A percentile compares a stretch with the other conserved stretches of the same genome.
Conservation (phyloP, 2,113 vertebrate species). For the Aplodontia rufa region DNA sequence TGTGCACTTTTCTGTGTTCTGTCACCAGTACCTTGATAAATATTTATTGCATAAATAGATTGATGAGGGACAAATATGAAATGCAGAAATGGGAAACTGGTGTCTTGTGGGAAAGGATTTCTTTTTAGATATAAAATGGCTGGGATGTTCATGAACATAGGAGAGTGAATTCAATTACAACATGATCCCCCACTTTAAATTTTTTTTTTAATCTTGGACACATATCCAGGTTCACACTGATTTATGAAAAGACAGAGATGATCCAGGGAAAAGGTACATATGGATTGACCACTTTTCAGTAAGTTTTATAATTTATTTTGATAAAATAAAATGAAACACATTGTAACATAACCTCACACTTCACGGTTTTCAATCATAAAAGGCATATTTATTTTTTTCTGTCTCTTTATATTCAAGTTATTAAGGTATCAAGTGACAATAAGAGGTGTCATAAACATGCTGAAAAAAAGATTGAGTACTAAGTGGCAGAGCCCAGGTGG, state of each 20-base stretch:
- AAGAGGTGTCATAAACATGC: not conserved
- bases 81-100: not conserved
- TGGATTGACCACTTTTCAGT: not conserved
- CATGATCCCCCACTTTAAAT: not conserved
- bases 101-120: not conserved
- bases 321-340: not conserved
- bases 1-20: not conserved
- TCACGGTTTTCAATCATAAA: not conserved
- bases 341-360: not conserved
- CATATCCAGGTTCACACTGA: not conserved
- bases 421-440: not conserved
- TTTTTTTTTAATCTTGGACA: not conserved
- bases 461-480: not conserved
- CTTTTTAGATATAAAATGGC: not conserved
- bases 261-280: not conserved
- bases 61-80: not conserved
- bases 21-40: not conserved
- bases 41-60: conserved; percentile 26
- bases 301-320: not conserved
- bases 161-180: not conserved
- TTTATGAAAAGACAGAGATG: not conserved
- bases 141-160: not conserved
- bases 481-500: not conserved
- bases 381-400: not conserved
- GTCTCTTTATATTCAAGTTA: not conserved